Base-by-base conservation (phyloP, 2,888 invertebrate species). In the Thumatha senex region DNA sequence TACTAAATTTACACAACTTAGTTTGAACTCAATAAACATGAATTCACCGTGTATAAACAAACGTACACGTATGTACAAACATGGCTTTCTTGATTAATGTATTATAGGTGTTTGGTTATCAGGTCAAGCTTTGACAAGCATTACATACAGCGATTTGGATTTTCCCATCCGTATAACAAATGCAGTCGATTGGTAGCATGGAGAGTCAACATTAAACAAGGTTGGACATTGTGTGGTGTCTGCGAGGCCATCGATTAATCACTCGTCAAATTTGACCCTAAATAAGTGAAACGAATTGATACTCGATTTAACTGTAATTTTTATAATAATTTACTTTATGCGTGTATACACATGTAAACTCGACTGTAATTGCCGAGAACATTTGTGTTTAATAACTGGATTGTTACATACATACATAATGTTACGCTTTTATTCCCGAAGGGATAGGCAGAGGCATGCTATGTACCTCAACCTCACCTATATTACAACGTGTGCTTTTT, bases 91-190 rank as follows among this genome's bases (percentile, higher is more conserved):
- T 47, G 50, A 50, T 63, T 56, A 34, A 43, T 51, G 50, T 31
- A 31, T 2, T 2, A 5, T 46, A 53, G 29, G 46, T 44, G 47
- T 42, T 46, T 35, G 43, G 58, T 63, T 68, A 63, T 65, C 56
- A 51, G 61, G 61, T 54, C 56, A 59, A 65, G 58, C 56, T 52
- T 50, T 65, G 61, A 55, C 52, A 54, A 54, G 51, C 56, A 29
- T 61, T 49, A 55, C 51, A 54, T 46, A 48, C 49, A 40, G 38
- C 45, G 31, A 14, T 40, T 60, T 54, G 68, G 70, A 59, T 61
- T 69, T 70, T 63, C 63, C 70, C 51, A 63, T 46, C 38, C 43
- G 61, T 55, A 46, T 59, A 59, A 63, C 58, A 47, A 63, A 58
- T 51, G 50, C 59, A 63, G 63, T 70, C 56, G 63, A 57, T 61